Evolutionary conservation across 2,888 invertebrate genomes (phyloP), one percentile per base, ranked within the genome.

Genomic region (Morpho deidamia): DNA sequence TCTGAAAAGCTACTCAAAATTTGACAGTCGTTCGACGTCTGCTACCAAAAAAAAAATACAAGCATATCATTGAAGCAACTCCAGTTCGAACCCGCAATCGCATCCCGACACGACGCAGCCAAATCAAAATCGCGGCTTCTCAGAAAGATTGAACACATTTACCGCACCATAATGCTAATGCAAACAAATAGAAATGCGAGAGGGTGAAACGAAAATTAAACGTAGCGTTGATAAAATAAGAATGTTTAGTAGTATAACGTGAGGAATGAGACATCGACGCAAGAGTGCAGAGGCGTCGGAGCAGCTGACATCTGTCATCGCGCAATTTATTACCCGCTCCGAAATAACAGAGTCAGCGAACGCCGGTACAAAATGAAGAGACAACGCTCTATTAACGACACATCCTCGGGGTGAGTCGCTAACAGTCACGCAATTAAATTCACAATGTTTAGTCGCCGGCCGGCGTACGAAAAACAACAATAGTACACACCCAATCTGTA

Each of bases 241-340:
- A 87, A 83, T 84, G 87, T 86, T 82, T 80, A 83, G 83, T 84
- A 83, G 85, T 77, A 81, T 80, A 85, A 74, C 84, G 86, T 87
- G 86, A 87, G 88, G 85, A 88, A 89, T 89, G 87, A 87, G 85
- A 86, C 88, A 86, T 87, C 87, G 86, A 82, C 88, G 87, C 87
- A 83, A 84, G 88, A 88, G 88, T 87, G 89, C 88, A 87, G 86
- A 87, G 88, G 89, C 88, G 88, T 81, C 81, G 76, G 83, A 84
- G 86, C 88, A 86, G 87, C 88, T 88, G 88, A 88, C 89, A 88
- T 83, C 86, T 88, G 89, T 88, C 89, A 89, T 88, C 89, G 80
- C 81, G 85, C 89, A 84, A 88, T 88, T 88, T 88, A 89, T 89
- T 86, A 86, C 81, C 70, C 80, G 83, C 83, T 84, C 87, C 85